Evolutionary conservation across 2,888 invertebrate genomes (phyloP).

Genomic region (Terebella lapidaria): DNA sequence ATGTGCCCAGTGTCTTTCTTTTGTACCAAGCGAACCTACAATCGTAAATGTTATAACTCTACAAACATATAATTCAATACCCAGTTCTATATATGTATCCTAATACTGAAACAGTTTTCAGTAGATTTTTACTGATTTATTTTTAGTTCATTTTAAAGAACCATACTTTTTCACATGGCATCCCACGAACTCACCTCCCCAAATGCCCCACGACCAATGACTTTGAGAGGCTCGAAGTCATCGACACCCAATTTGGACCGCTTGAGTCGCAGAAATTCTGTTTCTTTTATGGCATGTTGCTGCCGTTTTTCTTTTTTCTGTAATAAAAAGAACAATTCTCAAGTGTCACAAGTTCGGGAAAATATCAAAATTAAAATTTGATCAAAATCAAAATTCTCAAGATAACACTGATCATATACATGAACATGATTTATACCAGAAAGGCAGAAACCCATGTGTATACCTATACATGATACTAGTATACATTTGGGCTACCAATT

Average conservation of each 20-base stretch:
- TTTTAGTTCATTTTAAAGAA: not conserved
- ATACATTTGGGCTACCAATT: too few species aligned
- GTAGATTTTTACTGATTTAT: not conserved
- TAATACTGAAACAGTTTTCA: not conserved
- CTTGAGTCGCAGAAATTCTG: conserved; percentile 94
- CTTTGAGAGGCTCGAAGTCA: conserved; percentile 97
- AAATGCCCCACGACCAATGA: conserved; percentile 62
- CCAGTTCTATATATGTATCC: not conserved
- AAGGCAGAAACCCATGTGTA: too few species aligned
- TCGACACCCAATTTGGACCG: conserved; percentile 92
- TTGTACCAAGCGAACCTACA: conserved; percentile 87
- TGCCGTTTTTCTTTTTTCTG: conserved; percentile 83
- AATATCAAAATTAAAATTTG: not conserved
- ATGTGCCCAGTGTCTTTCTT: conserved; percentile 99
- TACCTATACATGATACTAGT: too few species aligned
- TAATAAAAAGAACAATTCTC: conserved; percentile 1
- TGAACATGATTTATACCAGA: too few species aligned
- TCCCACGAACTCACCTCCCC: conserved; percentile 53
- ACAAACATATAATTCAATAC: too few species aligned
- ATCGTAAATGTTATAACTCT: too few species aligned
- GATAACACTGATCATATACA: not conserved
- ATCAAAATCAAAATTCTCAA: not conserved
- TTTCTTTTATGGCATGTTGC: conserved; percentile 97
- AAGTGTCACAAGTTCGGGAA: not conserved
- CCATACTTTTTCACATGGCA: not conserved